A percentile compares a stretch with the other conserved stretches of the same genome.
Conservation (phyloP, 2,797 vertebrate species). For the Hippocampus kuda region DNA sequence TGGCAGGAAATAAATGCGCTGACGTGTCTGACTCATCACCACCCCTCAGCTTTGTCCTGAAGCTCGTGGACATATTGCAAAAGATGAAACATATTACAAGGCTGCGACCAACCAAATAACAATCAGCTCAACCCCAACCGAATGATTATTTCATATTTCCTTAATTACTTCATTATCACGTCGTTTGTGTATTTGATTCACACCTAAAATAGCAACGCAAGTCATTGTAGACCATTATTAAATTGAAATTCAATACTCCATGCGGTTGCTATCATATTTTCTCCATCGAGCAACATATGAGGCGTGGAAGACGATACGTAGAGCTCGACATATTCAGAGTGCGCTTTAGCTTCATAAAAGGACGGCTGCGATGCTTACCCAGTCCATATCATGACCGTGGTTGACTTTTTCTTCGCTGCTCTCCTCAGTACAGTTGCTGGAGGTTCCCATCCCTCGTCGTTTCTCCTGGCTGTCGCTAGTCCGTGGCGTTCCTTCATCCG, state of each 20-base stretch:
- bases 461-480: slow-evolving; percentile 60
- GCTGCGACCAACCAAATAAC: slow-evolving; percentile 7
- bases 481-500: slow-evolving; percentile 62
- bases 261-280: background rate
- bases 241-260: slow-evolving; percentile 23
- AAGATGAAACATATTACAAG: slow-evolving; percentile 15
- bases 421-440: slow-evolving; percentile 58
- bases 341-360: background rate
- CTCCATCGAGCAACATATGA: background rate
- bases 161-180: slow-evolving; percentile 36
- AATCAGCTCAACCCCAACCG: slow-evolving; percentile 15
- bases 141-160: slow-evolving; percentile 30
- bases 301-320: background rate
- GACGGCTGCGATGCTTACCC: slow-evolving; percentile 44
- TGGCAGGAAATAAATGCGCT: slow-evolving; percentile 37
- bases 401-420: slow-evolving; percentile 53
- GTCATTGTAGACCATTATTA: slow-evolving; percentile 20
- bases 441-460: slow-evolving; percentile 43
- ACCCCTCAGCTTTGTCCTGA: slow-evolving; percentile 9
- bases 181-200: slow-evolving; percentile 34
- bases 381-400: slow-evolving; percentile 55
- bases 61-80: slow-evolving; percentile 9
- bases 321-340: background rate
- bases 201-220: slow-evolving; percentile 35
- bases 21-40: slow-evolving; percentile 28